These are phyloP conservation scores for Hyles lineata DNA, from an alignment of 2,888 invertebrate species.

Conservation along the genomic window DNA sequence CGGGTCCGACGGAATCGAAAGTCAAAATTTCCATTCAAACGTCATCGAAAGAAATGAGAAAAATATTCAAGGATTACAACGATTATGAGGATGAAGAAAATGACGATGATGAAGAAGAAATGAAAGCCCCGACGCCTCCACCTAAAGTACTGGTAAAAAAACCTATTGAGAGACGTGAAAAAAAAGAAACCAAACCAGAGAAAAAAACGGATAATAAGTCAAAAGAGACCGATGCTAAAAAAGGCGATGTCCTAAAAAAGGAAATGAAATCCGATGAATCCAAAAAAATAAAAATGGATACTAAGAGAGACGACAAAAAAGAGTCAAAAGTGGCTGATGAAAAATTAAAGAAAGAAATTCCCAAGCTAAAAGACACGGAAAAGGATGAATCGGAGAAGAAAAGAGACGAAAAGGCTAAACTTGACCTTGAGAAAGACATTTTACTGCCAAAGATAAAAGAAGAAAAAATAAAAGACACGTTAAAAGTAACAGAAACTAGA, in stretches of 20 bases:
- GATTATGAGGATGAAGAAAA: slow-evolving; percentile 38
- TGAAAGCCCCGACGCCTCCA: not conserved
- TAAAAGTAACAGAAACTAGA: slow-evolving; percentile 47
- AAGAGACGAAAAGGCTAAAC: slow-evolving; percentile 37
- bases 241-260: slow-evolving; percentile 36
- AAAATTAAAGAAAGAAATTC: slow-evolving; percentile 39
- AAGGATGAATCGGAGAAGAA: slow-evolving; percentile 37
- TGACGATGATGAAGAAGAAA: slow-evolving; percentile 31
- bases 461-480: slow-evolving; percentile 41
- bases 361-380: slow-evolving; percentile 28
- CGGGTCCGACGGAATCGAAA: slow-evolving; percentile 10
- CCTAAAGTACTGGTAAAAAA: slow-evolving; percentile 35
- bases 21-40: slow-evolving; percentile 1
- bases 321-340: slow-evolving; percentile 41
- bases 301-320: slow-evolving; percentile 46
- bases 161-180: slow-evolving; percentile 27
- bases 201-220: slow-evolving; percentile 23
- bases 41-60: slow-evolving; percentile 27
- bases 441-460: slow-evolving; percentile 44
- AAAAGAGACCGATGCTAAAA: slow-evolving; percentile 37
- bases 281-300: slow-evolving; percentile 24
- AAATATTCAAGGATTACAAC: slow-evolving; percentile 33
- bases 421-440: slow-evolving; percentile 34
- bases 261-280: slow-evolving; percentile 33
- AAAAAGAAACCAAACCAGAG: slow-evolving; percentile 30